Evolutionary conservation across 2,113 vertebrate species (phyloP).

Genomic region (Esox niger): DNA sequence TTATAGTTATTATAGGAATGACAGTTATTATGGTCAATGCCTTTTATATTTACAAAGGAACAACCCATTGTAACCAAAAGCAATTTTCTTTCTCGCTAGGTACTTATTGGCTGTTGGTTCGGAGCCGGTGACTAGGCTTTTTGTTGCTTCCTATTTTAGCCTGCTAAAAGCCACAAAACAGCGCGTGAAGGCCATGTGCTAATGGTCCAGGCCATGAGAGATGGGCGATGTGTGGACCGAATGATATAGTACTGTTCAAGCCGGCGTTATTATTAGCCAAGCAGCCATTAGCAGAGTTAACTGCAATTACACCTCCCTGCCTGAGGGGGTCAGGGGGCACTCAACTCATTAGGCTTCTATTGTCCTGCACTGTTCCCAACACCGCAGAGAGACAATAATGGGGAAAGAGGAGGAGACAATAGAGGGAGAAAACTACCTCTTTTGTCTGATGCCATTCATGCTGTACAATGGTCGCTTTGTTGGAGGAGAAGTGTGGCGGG

Average conservation of each 20-base stretch:
- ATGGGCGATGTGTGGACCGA: slow-evolving; percentile 15
- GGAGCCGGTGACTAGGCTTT: neutral
- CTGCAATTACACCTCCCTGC: slow-evolving; percentile 28
- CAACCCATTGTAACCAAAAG: too few species aligned
- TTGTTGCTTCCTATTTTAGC: neutral
- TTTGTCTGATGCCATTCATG: slow-evolving; percentile 32
- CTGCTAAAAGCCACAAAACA: neutral
- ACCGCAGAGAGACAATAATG: slow-evolving; percentile 21
- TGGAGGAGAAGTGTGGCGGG: slow-evolving; percentile 24
- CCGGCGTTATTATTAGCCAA: slow-evolving; percentile 22
- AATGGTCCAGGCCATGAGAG: neutral
- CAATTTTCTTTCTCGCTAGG: too few species aligned
- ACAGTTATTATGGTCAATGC: too few species aligned
- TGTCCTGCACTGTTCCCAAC: slow-evolving; percentile 8
- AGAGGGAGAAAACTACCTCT: neutral
- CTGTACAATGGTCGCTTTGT: slow-evolving; percentile 51
- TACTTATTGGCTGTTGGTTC: too few species aligned
- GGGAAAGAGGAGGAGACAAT: neutral
- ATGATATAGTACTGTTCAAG: slow-evolving; percentile 1
- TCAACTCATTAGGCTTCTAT: slow-evolving; percentile 19
- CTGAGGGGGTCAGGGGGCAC: slow-evolving; percentile 25
- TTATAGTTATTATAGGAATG: too few species aligned
- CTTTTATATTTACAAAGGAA: too few species aligned
- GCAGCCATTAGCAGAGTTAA: slow-evolving; percentile 33
- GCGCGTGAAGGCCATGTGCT: neutral